Evolutionary conservation across 2,888 invertebrate genomes (phyloP).

Genomic region (Troides helena): DNA sequence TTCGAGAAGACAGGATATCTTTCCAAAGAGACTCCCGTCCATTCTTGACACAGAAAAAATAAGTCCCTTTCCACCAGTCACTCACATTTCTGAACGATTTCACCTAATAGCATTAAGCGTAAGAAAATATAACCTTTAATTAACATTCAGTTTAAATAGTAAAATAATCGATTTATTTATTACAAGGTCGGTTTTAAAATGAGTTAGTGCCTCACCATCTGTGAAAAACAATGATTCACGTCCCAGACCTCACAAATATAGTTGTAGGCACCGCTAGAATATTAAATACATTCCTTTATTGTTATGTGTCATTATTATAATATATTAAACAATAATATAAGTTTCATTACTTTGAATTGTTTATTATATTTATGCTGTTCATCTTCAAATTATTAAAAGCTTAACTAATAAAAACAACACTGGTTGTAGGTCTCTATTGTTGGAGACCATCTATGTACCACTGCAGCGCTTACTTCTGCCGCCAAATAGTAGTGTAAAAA

Average conservation of each 20-base stretch:
- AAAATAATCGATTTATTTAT: conserved; percentile 34
- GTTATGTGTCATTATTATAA: conserved; percentile 26
- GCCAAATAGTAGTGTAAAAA: no score
- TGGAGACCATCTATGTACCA: no score
- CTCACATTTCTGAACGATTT: no score
- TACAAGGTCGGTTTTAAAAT: conserved; percentile 32
- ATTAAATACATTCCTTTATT: conserved; percentile 32
- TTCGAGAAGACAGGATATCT: no score
- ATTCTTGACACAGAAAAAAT: no score
- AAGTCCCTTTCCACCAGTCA: no score
- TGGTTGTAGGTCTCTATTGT: no score
- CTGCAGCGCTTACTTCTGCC: no score
- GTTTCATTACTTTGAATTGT: neutral
- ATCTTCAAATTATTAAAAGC: neutral
- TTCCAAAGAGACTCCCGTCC: no score
- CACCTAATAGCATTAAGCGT: neutral
- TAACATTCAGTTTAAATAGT: conserved; percentile 12
- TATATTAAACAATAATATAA: conserved; percentile 14
- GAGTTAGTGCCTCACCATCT: conserved; percentile 2
- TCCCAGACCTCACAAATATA: conserved; percentile 14
- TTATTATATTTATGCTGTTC: conserved; percentile 1
- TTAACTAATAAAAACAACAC: no score
- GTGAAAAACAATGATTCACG: conserved; percentile 21
- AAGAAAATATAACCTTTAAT: neutral
- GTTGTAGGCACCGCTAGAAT: conserved; percentile 33